Conservation (phyloP, 2,797 vertebrate species). For the Balearica regulorum region DNA sequence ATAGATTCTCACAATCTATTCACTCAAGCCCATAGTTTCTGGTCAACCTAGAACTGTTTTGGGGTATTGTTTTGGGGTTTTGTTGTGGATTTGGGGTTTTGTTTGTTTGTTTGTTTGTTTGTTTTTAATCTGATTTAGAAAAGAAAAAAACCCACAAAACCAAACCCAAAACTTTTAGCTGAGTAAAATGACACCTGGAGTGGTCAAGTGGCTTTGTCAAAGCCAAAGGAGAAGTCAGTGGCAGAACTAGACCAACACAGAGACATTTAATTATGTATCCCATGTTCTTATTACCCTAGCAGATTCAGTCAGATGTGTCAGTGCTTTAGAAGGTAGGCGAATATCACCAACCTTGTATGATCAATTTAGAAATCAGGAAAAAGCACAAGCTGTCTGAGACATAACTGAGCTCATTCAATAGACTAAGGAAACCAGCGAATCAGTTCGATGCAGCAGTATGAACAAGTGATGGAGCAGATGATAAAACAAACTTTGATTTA, state of each 20-base stretch:
- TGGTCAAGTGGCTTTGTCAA: not conserved
- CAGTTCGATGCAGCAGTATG: not conserved
- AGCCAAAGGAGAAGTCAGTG: not conserved
- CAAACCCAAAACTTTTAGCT: not conserved
- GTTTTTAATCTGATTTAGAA: not conserved
- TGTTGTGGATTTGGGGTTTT: not conserved
- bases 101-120: not conserved
- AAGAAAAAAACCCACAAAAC: not conserved
- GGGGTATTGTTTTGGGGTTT: not conserved
- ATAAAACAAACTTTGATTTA: not conserved
- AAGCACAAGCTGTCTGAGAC: not conserved
- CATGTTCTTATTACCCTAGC: not conserved
- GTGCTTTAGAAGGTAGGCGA: not conserved
- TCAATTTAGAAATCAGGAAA: not conserved
- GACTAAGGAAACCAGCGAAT: not conserved
- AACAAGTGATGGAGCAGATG: not conserved
- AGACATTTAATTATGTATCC: not conserved
- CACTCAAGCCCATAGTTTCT: not conserved
- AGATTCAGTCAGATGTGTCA: not conserved
- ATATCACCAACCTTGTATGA: not conserved
- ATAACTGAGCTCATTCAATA: not conserved
- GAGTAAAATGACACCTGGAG: not conserved
- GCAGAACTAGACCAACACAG: not conserved
- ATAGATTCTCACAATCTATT: not conserved
- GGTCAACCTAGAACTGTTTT: not conserved